These are phyloP conservation scores for Drosophila pseudotakahashii DNA, from an alignment of 2,888 invertebrate species.

Conservation along the genomic window DNA sequence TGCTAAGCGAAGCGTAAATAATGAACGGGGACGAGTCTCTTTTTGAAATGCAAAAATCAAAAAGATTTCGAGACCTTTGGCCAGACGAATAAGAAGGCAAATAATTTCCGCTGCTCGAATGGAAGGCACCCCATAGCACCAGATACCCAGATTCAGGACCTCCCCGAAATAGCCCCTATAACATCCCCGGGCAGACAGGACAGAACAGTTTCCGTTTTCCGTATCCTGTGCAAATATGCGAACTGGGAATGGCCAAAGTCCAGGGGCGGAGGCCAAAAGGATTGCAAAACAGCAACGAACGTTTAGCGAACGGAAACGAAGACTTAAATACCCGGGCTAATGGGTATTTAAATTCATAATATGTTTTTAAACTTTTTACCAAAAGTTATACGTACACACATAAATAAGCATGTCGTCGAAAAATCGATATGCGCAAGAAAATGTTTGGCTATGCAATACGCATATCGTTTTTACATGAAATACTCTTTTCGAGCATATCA, in stretches of 20 bases:
- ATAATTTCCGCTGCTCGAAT: conserved; percentile 63
- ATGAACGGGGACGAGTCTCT: conserved; percentile 2
- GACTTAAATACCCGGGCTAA: not conserved
- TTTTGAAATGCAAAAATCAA: conserved; percentile 33
- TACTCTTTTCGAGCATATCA: no score
- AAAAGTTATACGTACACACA: no score
- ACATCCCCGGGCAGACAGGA: conserved; percentile 11
- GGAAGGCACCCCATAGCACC: conserved; percentile 19
- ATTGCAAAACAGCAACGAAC: not conserved
- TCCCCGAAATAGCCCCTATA: not conserved
- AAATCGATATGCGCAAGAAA: no score
- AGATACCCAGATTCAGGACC: conserved; percentile 6
- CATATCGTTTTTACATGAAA: no score
- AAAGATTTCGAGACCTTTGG: conserved; percentile 42
- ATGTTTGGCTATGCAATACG: no score
- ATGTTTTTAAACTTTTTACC: no score
- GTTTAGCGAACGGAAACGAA: not conserved
- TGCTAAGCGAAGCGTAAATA: not conserved
- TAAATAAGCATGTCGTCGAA: no score
- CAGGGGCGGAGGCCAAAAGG: not conserved
- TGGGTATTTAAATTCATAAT: not conserved
- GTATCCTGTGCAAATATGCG: conserved; percentile 69
- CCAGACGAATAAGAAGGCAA: conserved; percentile 58
- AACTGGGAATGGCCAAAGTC: conserved; percentile 8
- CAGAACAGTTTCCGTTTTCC: conserved; percentile 49